Evolutionary conservation across 2,888 invertebrate species (phyloP), one percentile per base, ranked within the genome.

Genomic region (Cryptocephalus moraei): DNA sequence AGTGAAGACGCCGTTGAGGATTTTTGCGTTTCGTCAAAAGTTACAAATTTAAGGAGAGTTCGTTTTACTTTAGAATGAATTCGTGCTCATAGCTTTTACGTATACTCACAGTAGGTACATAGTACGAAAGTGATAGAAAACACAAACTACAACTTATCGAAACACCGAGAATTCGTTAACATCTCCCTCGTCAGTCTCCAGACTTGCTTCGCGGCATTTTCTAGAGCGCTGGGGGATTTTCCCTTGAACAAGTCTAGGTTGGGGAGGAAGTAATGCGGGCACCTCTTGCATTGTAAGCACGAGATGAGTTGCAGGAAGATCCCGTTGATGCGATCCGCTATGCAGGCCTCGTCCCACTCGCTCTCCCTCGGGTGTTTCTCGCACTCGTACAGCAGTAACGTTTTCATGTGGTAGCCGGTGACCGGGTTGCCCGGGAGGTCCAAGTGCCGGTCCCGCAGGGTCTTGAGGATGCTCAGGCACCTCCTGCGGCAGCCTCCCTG

Each of bases 211-310:
- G 87, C 83, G 2, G 86, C 85, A 62, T 83, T 84, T 69, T 90
- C 88, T 62, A 90, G 70, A 8, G 82, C 79, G 54, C 81, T 80
- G 2, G 83, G 80, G 39, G 84, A 80, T 67, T 86, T 86, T 33
- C 86, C 87, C 63, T 85, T 83, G 68, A 91, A 86, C 40, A 90
- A 73, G 69, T 90, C 88, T 60, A 91, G 72, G 62, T 82, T 83
- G 1, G 89, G 88, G 42, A 90, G 72, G 68, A 90, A 90, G 65
- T 90, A 90, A 66, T 91, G 89, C 0, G 88, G 87, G 66, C 89
- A 90, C 49, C 86, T 73, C 44, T 86, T 78, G 62, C 88, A 89
- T 70, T 91, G 89, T 45, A 90, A 75, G 64, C 88, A 90, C 38
- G 86, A 86, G 57, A 91, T 89, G 45, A 91, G 73, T 67, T 91